Percentiles rank a stretch among this genome's conserved stretches.
Evolutionary conservation across 2,797 vertebrate genomes (phyloP).

Genomic region (Oreortyx pictus): DNA sequence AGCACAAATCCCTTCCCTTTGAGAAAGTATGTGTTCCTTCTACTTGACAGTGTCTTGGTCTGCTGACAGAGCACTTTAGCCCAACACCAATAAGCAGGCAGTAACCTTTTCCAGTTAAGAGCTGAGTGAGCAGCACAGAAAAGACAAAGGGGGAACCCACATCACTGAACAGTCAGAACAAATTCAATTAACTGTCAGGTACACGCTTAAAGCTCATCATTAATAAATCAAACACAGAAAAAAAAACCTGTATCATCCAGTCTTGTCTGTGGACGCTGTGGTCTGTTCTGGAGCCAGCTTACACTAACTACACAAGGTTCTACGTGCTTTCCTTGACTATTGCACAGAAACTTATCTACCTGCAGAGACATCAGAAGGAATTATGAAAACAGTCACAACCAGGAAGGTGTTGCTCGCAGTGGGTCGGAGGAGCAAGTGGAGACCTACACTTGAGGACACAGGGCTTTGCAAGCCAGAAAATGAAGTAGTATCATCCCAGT

Average conservation of each 20-base stretch:
- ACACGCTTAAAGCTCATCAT: conserved; percentile 2
- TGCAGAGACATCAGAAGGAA: not conserved
- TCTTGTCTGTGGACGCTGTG: not conserved
- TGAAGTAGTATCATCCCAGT: not conserved
- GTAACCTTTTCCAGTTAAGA: not conserved
- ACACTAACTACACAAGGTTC: not conserved
- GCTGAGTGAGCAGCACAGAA: not conserved
- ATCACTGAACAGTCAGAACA: not conserved
- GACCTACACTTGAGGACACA: not conserved
- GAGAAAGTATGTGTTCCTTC: not conserved
- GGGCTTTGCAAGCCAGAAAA: not conserved
- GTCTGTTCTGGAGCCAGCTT: not conserved
- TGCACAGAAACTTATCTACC: not conserved
- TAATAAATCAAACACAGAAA: conserved; percentile 24
- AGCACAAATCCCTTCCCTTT: not conserved
- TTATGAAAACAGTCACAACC: not conserved
- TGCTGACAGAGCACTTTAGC: not conserved
- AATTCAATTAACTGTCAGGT: conserved; percentile 8
- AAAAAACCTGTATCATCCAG: not conserved
- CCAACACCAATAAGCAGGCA: not conserved
- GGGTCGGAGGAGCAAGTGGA: not conserved
- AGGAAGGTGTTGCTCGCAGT: not conserved
- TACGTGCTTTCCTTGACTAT: not conserved
- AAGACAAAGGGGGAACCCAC: not conserved
- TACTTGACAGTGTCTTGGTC: not conserved